These are phyloP conservation scores for Dusona sp. DNA, from an alignment of 2,888 invertebrate species.

Conservation along the genomic window DNA sequence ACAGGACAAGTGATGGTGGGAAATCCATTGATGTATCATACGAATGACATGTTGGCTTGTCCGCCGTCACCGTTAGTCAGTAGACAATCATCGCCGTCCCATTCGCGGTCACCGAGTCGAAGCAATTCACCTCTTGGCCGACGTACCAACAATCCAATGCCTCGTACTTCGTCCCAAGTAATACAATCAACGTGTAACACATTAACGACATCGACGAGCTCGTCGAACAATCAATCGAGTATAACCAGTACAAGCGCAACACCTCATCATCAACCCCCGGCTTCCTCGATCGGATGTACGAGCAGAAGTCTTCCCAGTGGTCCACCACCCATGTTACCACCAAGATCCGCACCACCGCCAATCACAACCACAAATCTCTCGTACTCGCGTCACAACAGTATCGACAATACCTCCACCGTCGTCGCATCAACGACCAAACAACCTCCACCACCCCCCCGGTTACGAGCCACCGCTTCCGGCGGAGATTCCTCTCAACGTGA, in stretches of 20 bases:
- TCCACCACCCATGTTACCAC: conserved; percentile 76
- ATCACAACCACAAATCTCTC: conserved; percentile 74
- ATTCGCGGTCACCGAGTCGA: conserved; percentile 86
- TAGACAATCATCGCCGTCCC: conserved; percentile 91
- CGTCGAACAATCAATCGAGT: conserved; percentile 81
- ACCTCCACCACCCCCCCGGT: conserved; percentile 79
- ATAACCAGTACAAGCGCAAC: conserved; percentile 79
- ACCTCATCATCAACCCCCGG: conserved; percentile 73
- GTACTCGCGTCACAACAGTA: conserved; percentile 78
- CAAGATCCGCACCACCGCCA: conserved; percentile 77
- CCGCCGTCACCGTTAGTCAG: conserved; percentile 91
- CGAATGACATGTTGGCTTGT: conserved; percentile 81
- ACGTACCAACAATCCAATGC: conserved; percentile 83
- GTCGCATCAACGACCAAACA: conserved; percentile 72
- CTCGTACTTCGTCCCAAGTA: conserved; percentile 83
- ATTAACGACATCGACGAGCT: conserved; percentile 78
- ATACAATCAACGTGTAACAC: conserved; percentile 78
- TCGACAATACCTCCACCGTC: conserved; percentile 75
- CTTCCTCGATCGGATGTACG: conserved; percentile 69
- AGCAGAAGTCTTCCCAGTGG: conserved; percentile 75
- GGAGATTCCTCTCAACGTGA: conserved; percentile 79
- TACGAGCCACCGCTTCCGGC: conserved; percentile 78
- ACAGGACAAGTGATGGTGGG: conserved; percentile 81
- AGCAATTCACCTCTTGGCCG: conserved; percentile 82
- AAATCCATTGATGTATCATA: conserved; percentile 82